Conservation (phyloP, 2,888 invertebrate species). For the Leptopilina syphax region DNA sequence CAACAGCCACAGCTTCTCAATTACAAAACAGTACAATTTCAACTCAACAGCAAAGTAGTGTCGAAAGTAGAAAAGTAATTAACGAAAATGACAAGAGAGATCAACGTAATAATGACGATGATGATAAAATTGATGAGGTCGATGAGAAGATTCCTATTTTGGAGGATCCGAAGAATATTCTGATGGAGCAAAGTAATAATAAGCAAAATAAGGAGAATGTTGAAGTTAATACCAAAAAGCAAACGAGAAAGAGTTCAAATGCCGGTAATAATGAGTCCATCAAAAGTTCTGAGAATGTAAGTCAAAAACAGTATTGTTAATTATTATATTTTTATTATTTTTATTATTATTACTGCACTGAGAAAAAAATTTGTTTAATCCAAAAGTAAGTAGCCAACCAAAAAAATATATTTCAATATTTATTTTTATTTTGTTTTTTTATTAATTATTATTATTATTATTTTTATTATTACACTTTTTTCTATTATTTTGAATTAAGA, state of each 20-base stretch:
- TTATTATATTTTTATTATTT: conserved; percentile 1
- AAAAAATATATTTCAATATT: too few relatives aligned
- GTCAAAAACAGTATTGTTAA: conserved; percentile 39
- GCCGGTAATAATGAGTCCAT: conserved; percentile 65
- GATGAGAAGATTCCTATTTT: conserved; percentile 55
- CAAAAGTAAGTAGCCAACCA: too few relatives aligned
- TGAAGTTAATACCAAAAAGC: conserved; percentile 67
- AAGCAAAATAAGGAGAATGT: conserved; percentile 71
- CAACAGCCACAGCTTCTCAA: too few relatives aligned
- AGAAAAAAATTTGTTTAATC: too few relatives aligned
- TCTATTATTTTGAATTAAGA: too few relatives aligned
- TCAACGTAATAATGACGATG: conserved; percentile 58
- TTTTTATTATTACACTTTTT: too few relatives aligned
- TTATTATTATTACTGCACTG: too few relatives aligned
- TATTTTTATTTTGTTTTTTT: too few relatives aligned
- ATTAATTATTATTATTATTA: too few relatives aligned
- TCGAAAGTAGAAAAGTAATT: conserved; percentile 58
- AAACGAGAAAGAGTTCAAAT: conserved; percentile 59
- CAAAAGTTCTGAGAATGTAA: conserved; percentile 70
- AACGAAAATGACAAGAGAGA: conserved; percentile 52
- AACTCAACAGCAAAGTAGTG: too few relatives aligned
- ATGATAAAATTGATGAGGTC: conserved; percentile 50
- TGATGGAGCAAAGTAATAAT: conserved; percentile 64
- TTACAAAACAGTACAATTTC: too few relatives aligned
- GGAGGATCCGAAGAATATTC: conserved; percentile 61